Conservation (phyloP, 1,140 invertebrate species). For the Drosophila erecta region DNA sequence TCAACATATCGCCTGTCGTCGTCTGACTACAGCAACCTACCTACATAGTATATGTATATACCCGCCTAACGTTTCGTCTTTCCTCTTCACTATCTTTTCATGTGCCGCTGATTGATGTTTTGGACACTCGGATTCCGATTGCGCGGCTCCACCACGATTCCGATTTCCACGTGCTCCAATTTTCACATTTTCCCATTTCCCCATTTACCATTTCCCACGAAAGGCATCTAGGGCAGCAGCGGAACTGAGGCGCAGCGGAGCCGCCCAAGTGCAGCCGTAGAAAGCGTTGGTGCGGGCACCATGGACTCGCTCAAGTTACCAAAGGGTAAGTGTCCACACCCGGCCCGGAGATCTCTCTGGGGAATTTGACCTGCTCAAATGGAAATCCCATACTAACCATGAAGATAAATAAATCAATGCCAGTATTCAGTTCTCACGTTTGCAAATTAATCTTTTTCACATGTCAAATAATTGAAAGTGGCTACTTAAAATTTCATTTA, state of each 20-base stretch:
- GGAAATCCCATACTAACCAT: background rate
- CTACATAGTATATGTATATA: background rate
- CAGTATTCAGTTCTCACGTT: background rate
- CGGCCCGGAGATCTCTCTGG: background rate
- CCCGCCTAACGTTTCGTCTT: slow-evolving; percentile 29
- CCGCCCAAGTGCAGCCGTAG: slow-evolving; percentile 72
- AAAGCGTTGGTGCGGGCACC: slow-evolving; percentile 59
- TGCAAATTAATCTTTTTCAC: background rate
- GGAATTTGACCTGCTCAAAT: background rate
- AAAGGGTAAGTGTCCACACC: slow-evolving; percentile 56
- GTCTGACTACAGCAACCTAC: slow-evolving; percentile 9
- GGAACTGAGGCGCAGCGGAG: slow-evolving; percentile 47
- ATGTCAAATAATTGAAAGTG: background rate
- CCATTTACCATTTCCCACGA: slow-evolving; percentile 1
- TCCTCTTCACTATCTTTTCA: slow-evolving; percentile 57
- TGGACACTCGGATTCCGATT: slow-evolving; percentile 24
- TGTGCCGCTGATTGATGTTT: slow-evolving; percentile 72
- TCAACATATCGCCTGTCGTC: slow-evolving; percentile 56
- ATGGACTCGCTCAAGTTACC: slow-evolving; percentile 83
- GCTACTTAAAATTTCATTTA: background rate
- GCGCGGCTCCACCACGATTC: slow-evolving; percentile 10
- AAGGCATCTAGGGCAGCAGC: slow-evolving; percentile 68
- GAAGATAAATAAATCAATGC: background rate
- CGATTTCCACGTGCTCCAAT: slow-evolving; percentile 47
- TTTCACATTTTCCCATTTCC: slow-evolving; percentile 18